phyloP scores from a whole-genome alignment of 2,797 vertebrate genomes.

The Microchirus variegatus region DNA sequence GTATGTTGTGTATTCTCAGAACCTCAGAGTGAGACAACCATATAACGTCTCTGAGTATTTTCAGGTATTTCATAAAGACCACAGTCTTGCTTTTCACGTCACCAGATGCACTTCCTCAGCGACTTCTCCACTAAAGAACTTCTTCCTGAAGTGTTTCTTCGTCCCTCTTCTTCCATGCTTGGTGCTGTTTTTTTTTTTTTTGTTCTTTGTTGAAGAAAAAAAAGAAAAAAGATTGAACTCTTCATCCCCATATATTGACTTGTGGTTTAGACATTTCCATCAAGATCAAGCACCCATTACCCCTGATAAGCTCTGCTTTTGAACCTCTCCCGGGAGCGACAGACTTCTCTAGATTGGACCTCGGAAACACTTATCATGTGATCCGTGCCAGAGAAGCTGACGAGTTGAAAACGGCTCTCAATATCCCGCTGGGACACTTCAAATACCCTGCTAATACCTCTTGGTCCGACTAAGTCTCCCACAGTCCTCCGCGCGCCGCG shows the following conservation, averaged over 20 bases:
- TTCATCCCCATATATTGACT: background rate
- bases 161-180: background rate
- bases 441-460: background rate
- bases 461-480: background rate
- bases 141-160: background rate
- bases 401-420: background rate
- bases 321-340: background rate
- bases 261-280: background rate
- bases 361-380: background rate
- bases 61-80: too few relatives aligned
- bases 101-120: background rate
- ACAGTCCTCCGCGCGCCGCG: too few relatives aligned
- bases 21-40: too few relatives aligned
- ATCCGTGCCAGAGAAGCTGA: background rate
- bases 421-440: background rate
- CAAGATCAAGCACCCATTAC: background rate
- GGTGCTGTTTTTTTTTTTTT: background rate
- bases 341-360: background rate
- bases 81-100: too few relatives aligned
- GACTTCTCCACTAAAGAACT: background rate
- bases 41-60: too few relatives aligned
- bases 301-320: background rate
- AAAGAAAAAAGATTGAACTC: background rate
- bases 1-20: too few relatives aligned
- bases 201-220: background rate